These are phyloP conservation scores for Callithrix jacchus DNA, from an alignment of 2,113 vertebrate species.

Conservation along the genomic window DNA sequence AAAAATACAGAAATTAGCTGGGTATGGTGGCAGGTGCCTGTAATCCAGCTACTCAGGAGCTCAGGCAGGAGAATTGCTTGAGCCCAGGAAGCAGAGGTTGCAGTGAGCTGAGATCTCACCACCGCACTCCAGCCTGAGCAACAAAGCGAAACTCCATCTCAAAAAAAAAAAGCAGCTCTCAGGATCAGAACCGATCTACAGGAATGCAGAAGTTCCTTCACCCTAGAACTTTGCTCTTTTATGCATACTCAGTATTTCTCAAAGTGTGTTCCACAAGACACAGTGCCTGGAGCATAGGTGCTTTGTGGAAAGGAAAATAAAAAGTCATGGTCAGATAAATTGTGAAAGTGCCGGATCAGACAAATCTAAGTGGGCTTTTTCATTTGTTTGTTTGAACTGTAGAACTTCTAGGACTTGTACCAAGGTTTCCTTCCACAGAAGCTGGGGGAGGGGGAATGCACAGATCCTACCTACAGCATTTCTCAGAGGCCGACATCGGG, in stretches of 20 bases:
- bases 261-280: background rate
- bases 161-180: background rate
- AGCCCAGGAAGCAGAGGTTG: no score
- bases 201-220: background rate
- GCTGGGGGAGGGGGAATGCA: accelerated
- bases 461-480: no score
- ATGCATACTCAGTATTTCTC: background rate
- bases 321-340: background rate
- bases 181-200: background rate
- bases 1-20: no score
- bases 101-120: no score
- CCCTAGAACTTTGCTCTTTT: background rate
- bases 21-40: no score
- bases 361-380: background rate
- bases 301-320: background rate
- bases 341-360: background rate
- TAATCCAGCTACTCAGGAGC: no score
- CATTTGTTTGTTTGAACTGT: background rate
- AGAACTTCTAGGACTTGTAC: background rate
- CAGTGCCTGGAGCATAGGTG: background rate
- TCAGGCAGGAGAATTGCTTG: no score
- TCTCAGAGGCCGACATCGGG: background rate
- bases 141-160: no score
- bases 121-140: no score
- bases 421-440: background rate